phyloP scores from a whole-genome alignment of 2,113 vertebrate genomes.

The Bucco capensis region DNA sequence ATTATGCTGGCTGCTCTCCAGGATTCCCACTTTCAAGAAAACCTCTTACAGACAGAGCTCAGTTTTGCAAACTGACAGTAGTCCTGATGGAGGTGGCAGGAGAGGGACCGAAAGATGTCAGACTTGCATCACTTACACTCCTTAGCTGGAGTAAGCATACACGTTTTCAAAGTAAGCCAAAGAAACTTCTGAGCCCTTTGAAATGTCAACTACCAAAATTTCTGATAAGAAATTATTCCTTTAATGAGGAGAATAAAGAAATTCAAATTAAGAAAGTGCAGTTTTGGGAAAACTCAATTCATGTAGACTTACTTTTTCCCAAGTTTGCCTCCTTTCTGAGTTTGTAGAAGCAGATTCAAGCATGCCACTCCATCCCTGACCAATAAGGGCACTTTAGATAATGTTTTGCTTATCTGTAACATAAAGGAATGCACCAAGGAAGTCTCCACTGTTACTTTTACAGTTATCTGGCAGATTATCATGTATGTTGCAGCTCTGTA shows the following conservation, averaged over 20 bases:
- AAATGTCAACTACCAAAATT: background rate
- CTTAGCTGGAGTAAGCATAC: background rate
- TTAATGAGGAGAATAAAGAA: background rate
- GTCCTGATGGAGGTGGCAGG: background rate
- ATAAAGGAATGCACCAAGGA: conserved; percentile 81
- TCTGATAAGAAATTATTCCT: background rate
- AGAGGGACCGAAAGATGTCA: background rate
- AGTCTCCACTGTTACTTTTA: conserved; percentile 85
- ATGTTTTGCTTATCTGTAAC: conserved; percentile 80
- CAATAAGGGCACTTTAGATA: conserved; percentile 75
- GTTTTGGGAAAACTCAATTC: background rate
- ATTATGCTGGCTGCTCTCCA: background rate
- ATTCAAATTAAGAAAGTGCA: background rate
- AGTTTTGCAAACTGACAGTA: background rate
- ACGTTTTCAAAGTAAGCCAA: background rate
- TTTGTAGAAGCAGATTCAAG: conserved; percentile 88
- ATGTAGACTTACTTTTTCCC: conserved; percentile 79
- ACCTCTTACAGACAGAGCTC: background rate
- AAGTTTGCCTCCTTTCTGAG: conserved; percentile 80
- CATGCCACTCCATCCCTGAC: conserved; percentile 83
- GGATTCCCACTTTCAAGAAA: background rate
- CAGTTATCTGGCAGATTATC: conserved; percentile 89
- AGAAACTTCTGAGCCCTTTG: background rate
- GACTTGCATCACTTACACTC: background rate
- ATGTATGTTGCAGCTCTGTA: conserved; percentile 92